Evolutionary conservation across 2,888 invertebrate genomes (phyloP).

Genomic region (Drosophila yooni): DNA sequence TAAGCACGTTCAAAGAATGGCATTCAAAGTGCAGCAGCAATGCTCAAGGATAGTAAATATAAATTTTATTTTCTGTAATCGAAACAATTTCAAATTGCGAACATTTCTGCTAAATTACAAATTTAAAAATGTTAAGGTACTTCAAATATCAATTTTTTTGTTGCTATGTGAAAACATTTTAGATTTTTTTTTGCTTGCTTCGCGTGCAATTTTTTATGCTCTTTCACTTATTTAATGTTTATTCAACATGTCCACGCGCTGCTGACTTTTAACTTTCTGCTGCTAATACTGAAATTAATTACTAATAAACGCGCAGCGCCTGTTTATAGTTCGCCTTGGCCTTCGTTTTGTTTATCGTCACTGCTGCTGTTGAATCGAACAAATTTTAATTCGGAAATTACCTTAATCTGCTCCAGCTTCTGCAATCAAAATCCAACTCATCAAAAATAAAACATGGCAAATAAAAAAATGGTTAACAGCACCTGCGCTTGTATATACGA

Average conservation of each 20-base stretch:
- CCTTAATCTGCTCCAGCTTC: constrained; percentile 29
- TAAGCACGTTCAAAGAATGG: constrained; percentile 44
- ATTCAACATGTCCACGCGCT: constrained; percentile 64
- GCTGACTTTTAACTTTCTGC: constrained; percentile 54
- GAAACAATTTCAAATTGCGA: background rate
- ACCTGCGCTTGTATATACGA: constrained; percentile 65
- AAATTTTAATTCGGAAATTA: constrained; percentile 43
- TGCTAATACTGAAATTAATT: constrained; percentile 75
- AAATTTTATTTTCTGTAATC: constrained; percentile 2
- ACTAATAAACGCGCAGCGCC: constrained; percentile 64
- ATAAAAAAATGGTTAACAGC: constrained; percentile 13
- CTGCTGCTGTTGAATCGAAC: constrained; percentile 49
- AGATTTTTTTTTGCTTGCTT: background rate
- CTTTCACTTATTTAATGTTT: constrained; percentile 48
- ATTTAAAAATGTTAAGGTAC: background rate
- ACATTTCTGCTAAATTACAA: background rate
- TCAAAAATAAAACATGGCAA: background rate
- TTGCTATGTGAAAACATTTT: constrained; percentile 8
- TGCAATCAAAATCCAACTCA: constrained; percentile 33
- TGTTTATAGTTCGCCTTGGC: constrained; percentile 62
- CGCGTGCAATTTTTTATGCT: constrained; percentile 9
- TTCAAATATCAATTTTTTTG: constrained; percentile 3
- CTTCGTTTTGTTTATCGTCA: constrained; percentile 51
- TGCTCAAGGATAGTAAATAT: constrained; percentile 9
- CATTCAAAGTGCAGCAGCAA: constrained; percentile 34